Base-by-base conservation (phyloP, 2,888 invertebrate species). In the Epsilonema sp. region DNA sequence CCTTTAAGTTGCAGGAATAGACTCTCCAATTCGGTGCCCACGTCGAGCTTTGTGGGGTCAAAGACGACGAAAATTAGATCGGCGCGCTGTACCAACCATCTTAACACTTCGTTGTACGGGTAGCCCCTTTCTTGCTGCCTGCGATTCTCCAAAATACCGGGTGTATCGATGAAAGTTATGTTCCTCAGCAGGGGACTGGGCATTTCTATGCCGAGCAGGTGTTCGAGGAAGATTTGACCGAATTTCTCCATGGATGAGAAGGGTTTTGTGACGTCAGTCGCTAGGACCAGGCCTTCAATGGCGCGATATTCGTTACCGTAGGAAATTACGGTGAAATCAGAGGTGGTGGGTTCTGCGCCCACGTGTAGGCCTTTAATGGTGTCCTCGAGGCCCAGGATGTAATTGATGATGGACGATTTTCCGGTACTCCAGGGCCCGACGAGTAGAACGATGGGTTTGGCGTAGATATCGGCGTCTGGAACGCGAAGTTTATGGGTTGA, bases 351-450 rank as follows among this genome's bases (percentile, higher is more conserved):
- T 67, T 89, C 86, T 51, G 87, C 86, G 59, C 87, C 87, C 8
- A 31, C 24, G 25, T 45, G 19, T 11, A 45, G n/a, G 4, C 23
- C 19, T 3, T 19, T 36, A 26, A 39, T 42, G 20, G 78, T 80
- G 64, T 82, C 82, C 66, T 87, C 85, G 54, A 82, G 79, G 51
- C 83, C 81, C 37, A 85, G 75, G 53, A 90, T 72, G 68, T 90
- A 89, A 68, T 90, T 90, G 53, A 89, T 78, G 56, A 87, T 83
- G 45, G 85, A 80, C 1, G 87, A 86, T 71, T 90, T 90, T 53
- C 90, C 90, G 49, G 87, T 86, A 61, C 86, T 86, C 84, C 87
- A 89, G 37, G 89, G 87, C 38, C 90, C 90, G 81, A 89, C 83
- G 62, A 89, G 84, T 3, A 90, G 73, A 45, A 89, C 76, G 61